Base-by-base conservation (phyloP, 2,113 vertebrate genomes). In the Neolamprologus cancellatus region DNA sequence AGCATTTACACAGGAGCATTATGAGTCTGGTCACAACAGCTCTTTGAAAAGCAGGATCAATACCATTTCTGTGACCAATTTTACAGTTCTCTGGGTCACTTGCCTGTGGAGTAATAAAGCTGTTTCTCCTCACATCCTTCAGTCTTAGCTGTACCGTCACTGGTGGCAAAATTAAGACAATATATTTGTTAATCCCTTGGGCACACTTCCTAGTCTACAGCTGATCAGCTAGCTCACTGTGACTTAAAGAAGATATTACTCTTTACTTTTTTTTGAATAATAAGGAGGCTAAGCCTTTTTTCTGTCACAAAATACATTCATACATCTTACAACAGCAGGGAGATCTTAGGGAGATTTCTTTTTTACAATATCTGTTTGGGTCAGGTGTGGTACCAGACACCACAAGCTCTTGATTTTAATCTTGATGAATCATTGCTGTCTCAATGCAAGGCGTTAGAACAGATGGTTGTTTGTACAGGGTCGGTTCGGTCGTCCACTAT, bases 41-140 rank as follows among this genome's bases (percentile, higher is more conserved):
- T 2, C 90, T 92, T 87, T 85, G 87, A 93, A 92, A 88, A 92
- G 82, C 74, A 74, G n/a, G 90, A 95, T 95, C 95, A 80, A 95
- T 95, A 92, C 86, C 88, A 86, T 93, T 92, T 90, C 90, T 93
- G 91, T 91, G 88, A 93, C 93, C 93, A 94, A 93, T 94, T 94
- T 93, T 93, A 94, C 93, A 95, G 92, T 91, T 94, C 87, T 94
- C 20, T 81, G 87, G 89, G 78, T 92, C 46, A 50, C 48, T 82
- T 78, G 93, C 82, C 91, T 84, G 84, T 66, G 71, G 87, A 90
- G 92, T 94, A 92, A 95, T 93, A 83, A 93, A 94, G 90, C 90
- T 84, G 88, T 93, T 94, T 93, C 89, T 83, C 12, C 87, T 15
- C 82, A 84, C 87, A 82, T 89, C 64, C 66, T 80, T 90, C 86